Evolutionary conservation across 2,888 invertebrate species (phyloP), one percentile per base, ranked within the genome.

Genomic region (Sturmia bella): DNA sequence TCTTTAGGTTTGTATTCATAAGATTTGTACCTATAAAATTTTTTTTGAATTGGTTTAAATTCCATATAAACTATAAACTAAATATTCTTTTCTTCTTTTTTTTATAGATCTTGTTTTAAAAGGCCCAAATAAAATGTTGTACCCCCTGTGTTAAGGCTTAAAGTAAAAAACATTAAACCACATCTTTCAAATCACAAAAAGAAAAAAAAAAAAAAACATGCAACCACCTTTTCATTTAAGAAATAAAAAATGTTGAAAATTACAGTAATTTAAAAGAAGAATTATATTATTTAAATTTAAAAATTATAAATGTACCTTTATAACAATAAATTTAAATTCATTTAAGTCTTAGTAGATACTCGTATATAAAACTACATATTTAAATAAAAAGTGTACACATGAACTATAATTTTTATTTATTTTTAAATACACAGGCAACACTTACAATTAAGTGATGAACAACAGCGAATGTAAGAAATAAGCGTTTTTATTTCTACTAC

Each of bases 401-500:
- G 52, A 61, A 39, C 19, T 54, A 9, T 64, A 59, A 0, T 5
- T 1, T 32, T 4, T 6, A 27, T 27, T 4, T 27, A 27, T 32
- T n/a, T 39, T 24, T 56, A 41, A 61, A 39, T 52, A 59, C 21
- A 64, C 9, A 76, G 45, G 32, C 21, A 48, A 66, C 54, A 63
- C 48, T 66, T 56, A 21, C 19, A 59, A 57, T 43, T 57, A 57
- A 41, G 41, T 43, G 56, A 74, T 59, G 24, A 64, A 56, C 56
- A 74, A 64, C 57, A 63, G 72, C 50, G 72, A 66, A 59, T 86
- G 87, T 87, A 86, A 89, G 83, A 77, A 85, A 88, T 84, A 88
- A 86, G 86, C 86, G 43, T 64, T 69, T 69, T 61, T 19, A 32
- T 32, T 32, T 32, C 32, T 32, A 37, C 17, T n/a, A 27, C 32